Conservation (phyloP, 2,888 invertebrate genomes). For the Melanargia galathea region DNA sequence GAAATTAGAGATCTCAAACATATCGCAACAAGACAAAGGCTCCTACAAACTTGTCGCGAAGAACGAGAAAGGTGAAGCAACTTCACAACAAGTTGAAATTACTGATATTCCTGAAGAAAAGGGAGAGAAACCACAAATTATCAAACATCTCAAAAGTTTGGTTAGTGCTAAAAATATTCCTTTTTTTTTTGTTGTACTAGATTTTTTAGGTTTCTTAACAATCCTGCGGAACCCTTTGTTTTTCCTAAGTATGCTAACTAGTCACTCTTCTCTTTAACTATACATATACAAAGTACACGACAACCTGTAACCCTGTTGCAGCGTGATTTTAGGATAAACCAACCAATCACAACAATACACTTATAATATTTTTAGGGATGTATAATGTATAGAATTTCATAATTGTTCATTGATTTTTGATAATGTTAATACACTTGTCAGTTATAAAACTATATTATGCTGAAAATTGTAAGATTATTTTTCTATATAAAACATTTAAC, state of each 20-base stretch:
- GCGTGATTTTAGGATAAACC: too few relatives aligned
- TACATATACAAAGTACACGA: too few relatives aligned
- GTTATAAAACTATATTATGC: too few relatives aligned
- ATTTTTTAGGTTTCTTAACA: too few relatives aligned
- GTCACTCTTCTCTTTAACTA: too few relatives aligned
- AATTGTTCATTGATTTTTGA: background rate
- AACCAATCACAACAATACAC: too few relatives aligned
- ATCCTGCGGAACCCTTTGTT: too few relatives aligned
- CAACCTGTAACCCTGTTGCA: too few relatives aligned
- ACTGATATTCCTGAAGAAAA: constrained; percentile 91
- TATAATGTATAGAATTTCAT: too few relatives aligned
- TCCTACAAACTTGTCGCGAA: constrained; percentile 94
- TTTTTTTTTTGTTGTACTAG: background rate
- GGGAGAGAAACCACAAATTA: constrained; percentile 90
- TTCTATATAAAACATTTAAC: background rate
- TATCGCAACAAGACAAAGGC: constrained; percentile 91
- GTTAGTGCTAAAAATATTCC: constrained; percentile 74
- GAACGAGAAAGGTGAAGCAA: constrained; percentile 96
- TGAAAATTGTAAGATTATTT: background rate
- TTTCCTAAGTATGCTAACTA: too few relatives aligned
- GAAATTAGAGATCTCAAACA: constrained; percentile 94
- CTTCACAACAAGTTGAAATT: constrained; percentile 93
- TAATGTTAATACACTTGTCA: background rate
- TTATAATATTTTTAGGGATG: too few relatives aligned
- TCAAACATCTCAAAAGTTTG: constrained; percentile 88